A percentile compares a stretch with the other conserved stretches of the same genome.
Conservation (phyloP, 2,888 invertebrate species). For the Pyrochroa serraticornis region DNA sequence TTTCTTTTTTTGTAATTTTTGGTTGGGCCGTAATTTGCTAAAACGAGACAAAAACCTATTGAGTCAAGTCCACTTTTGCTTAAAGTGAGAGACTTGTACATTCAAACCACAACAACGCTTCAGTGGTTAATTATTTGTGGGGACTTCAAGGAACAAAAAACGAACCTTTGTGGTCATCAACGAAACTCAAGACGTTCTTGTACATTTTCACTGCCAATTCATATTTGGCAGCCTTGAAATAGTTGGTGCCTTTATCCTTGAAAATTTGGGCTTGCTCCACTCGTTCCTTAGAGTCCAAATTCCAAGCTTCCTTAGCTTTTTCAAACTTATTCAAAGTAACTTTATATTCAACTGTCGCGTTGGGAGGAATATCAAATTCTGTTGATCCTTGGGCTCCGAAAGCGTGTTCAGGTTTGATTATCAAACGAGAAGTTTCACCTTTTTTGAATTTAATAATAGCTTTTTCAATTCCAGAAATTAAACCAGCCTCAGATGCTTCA, state of each 20-base stretch:
- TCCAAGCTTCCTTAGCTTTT: slow-evolving; percentile 82
- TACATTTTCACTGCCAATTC: slow-evolving; percentile 86
- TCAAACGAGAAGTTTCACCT: slow-evolving; percentile 77
- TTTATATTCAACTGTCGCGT: slow-evolving; percentile 79
- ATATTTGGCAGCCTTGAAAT: slow-evolving; percentile 82
- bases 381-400: slow-evolving; percentile 75
- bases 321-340: slow-evolving; percentile 86
- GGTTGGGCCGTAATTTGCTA: too few species aligned
- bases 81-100: too few species aligned
- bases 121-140: too few species aligned
- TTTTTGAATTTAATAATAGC: slow-evolving; percentile 81
- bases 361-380: slow-evolving; percentile 76
- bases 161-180: slow-evolving; percentile 64
- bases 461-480: slow-evolving; percentile 83
- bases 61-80: too few species aligned
- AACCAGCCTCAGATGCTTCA: slow-evolving; percentile 77
- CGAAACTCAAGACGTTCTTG: slow-evolving; percentile 71
- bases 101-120: too few species aligned
- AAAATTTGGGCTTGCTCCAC: slow-evolving; percentile 79
- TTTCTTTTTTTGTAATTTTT: too few species aligned
- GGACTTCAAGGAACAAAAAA: background rate
- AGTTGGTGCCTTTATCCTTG: slow-evolving; percentile 91
- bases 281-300: slow-evolving; percentile 78
- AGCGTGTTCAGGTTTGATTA: slow-evolving; percentile 78
- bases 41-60: too few species aligned